A percentile compares a stretch with the other conserved stretches of the same genome.
Conservation (phyloP, 1,140 invertebrate genomes). For the Chionoecetes opilio region DNA sequence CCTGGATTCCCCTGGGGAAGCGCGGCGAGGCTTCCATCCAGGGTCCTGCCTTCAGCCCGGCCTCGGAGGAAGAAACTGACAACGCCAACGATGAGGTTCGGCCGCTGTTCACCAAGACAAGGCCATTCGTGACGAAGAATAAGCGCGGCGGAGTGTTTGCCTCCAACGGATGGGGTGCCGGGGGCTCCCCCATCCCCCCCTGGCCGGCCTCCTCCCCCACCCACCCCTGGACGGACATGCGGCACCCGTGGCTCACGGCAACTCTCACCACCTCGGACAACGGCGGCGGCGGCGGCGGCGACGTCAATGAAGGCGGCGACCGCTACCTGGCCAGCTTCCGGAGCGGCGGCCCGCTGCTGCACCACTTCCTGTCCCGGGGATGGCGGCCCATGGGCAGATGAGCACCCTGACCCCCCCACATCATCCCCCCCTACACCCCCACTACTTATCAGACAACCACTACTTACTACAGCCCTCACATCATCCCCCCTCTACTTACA, state of each 20-base stretch:
- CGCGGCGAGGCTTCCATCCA: not conserved
- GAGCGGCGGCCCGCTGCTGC: conserved; percentile 23
- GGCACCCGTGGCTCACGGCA: not conserved
- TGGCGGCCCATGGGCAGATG: conserved; percentile 73
- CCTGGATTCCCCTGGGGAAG: conserved; percentile 73
- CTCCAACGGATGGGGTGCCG: conserved; percentile 62
- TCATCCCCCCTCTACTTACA: not conserved
- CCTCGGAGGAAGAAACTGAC: not conserved
- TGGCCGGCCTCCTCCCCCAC: not conserved
- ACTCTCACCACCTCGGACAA: not conserved
- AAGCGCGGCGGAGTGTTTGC: conserved; percentile 64
- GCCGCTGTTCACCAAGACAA: not conserved
- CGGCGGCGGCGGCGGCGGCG: not conserved
- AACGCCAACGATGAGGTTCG: not conserved
- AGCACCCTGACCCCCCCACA: conserved; percentile 35
- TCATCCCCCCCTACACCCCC: not conserved
- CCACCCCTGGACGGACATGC: not conserved
- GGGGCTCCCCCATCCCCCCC: conserved; percentile 48
- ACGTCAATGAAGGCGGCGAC: not conserved
- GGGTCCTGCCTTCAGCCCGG: too few relatives aligned
- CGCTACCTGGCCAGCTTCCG: conserved; percentile 55
- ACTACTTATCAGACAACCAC: too few relatives aligned
- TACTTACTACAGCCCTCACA: too few relatives aligned
- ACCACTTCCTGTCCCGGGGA: conserved; percentile 64
- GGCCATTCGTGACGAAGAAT: not conserved